A percentile compares a stretch with the other conserved stretches of the same genome.
Evolutionary conservation across 2,113 vertebrate species (phyloP).

Genomic region (Carassius gibelio): DNA sequence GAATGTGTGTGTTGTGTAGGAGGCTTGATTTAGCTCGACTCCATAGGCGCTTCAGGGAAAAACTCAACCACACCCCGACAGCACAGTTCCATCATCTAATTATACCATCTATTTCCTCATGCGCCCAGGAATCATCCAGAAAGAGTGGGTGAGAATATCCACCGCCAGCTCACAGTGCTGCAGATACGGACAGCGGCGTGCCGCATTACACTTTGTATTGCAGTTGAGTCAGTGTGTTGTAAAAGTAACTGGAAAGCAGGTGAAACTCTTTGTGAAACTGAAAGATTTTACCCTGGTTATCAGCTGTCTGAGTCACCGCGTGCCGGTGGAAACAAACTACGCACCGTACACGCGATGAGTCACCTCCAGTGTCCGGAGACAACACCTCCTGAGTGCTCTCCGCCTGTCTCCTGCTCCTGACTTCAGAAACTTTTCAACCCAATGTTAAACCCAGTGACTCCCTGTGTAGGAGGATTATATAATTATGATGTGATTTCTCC

Average conservation of each 20-base stretch:
- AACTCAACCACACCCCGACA: constrained; percentile 11
- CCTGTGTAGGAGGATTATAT: constrained; percentile 48
- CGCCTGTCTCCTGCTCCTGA: constrained; percentile 30
- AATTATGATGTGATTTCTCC: constrained; percentile 46
- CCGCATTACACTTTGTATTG: not conserved
- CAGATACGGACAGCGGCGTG: not conserved
- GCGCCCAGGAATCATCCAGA: not conserved
- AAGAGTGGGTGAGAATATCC: not conserved
- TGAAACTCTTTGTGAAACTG: constrained; percentile 28
- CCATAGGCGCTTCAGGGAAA: constrained; percentile 44
- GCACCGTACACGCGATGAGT: constrained; percentile 60
- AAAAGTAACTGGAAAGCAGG: constrained; percentile 25
- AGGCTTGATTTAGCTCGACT: constrained; percentile 58
- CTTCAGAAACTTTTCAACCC: constrained; percentile 36
- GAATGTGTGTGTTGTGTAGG: constrained; percentile 52
- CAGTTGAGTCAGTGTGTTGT: constrained; percentile 24
- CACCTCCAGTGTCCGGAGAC: constrained; percentile 56
- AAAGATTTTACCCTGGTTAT: constrained; percentile 52
- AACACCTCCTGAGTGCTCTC: constrained; percentile 19
- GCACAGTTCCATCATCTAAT: constrained; percentile 15
- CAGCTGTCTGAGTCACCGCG: constrained; percentile 65
- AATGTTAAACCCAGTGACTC: constrained; percentile 29
- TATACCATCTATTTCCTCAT: constrained; percentile 1
- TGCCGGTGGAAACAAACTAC: constrained; percentile 44
- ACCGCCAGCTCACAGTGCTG: not conserved